Percentiles rank a stretch among this genome's conserved stretches.
Evolutionary conservation across 2,888 invertebrate genomes (phyloP).

Genomic region (Cosmorhoe ocellata): DNA sequence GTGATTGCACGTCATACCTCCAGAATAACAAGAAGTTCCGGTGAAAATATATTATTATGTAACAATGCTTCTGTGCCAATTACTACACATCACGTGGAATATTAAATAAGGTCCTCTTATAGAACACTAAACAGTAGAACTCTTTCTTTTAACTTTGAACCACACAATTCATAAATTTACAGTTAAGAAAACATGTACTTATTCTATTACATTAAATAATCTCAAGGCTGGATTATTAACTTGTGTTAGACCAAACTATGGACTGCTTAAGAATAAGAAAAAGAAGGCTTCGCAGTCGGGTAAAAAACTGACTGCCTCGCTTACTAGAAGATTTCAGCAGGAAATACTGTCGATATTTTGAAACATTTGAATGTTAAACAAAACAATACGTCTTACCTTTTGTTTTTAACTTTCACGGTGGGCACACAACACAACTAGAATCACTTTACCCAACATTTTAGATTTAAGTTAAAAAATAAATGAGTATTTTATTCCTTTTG

Average conservation of each 20-base stretch:
- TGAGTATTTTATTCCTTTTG: not conserved
- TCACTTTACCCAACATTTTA: slow-evolving; percentile 30
- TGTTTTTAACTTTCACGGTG: slow-evolving; percentile 42
- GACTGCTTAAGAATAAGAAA: too few species aligned
- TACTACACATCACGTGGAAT: slow-evolving; percentile 31
- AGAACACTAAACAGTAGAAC: not conserved
- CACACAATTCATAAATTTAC: too few species aligned
- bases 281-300: too few species aligned
- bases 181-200: too few species aligned
- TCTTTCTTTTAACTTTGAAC: not conserved
- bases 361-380: slow-evolving; percentile 3
- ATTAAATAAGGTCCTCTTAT: slow-evolving; percentile 27
- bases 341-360: not conserved
- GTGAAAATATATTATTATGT: slow-evolving; percentile 62
- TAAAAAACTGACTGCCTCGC: too few species aligned
- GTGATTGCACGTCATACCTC: slow-evolving; percentile 34
- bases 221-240: too few species aligned
- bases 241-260: too few species aligned
- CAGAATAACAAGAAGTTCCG: slow-evolving; percentile 69
- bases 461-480: slow-evolving; percentile 5
- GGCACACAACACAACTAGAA: slow-evolving; percentile 39
- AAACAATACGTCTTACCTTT: slow-evolving; percentile 37
- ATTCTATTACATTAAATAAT: too few species aligned
- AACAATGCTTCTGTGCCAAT: slow-evolving; percentile 37
- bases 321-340: not conserved